A percentile compares a stretch with the other conserved stretches of the same genome.
These are phyloP conservation scores for Fukomys damarensis DNA, from an alignment of 2,113 vertebrate genomes.

Conservation along the genomic window DNA sequence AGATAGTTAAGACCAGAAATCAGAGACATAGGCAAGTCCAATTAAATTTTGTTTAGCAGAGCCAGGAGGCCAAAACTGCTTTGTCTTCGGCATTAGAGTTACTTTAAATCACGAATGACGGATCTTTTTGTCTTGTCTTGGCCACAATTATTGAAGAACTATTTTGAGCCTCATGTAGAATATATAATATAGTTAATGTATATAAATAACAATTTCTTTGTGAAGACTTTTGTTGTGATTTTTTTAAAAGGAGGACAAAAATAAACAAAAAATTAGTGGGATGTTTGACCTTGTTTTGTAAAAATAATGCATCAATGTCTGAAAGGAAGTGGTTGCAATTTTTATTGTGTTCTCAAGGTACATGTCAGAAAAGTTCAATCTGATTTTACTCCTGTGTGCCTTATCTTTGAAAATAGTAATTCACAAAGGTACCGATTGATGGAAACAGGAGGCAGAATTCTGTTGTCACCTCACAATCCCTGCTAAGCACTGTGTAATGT, in stretches of 20 bases:
- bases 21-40: not conserved
- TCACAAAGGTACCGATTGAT: not conserved
- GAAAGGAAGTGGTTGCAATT: not conserved
- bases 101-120: not conserved
- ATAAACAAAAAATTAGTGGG: not conserved
- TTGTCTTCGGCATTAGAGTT: not conserved
- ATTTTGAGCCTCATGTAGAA: not conserved
- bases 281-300: not conserved
- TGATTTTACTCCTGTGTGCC: not conserved
- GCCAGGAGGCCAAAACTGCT: not conserved
- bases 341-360: not conserved
- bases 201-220: not conserved
- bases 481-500: not conserved
- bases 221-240: not conserved
- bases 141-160: not conserved
- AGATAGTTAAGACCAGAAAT: conserved; percentile 1
- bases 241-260: not conserved
- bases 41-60: not conserved
- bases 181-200: not conserved
- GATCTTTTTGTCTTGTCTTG: not conserved
- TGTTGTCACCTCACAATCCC: not conserved
- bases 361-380: not conserved
- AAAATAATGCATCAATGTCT: not conserved
- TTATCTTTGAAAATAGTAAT: not conserved
- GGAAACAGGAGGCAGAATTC: not conserved